phyloP scores from a whole-genome alignment of 2,113 vertebrate species.

The Chaetorhynchus papuensis region DNA sequence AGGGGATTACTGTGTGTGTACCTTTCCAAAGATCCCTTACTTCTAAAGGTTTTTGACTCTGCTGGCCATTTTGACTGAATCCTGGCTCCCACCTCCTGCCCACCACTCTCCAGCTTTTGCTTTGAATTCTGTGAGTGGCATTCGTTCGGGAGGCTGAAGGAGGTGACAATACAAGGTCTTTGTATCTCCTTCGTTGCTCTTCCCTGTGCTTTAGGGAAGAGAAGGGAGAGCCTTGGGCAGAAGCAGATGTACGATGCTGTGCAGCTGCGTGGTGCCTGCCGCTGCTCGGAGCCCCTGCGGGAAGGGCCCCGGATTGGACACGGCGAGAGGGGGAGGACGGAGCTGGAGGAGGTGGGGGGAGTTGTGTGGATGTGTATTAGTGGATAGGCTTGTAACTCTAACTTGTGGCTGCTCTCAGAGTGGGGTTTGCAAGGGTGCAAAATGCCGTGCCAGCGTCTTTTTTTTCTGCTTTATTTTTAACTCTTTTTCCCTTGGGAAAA shows the following conservation, averaged over 20 bases:
- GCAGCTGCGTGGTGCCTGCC: background rate
- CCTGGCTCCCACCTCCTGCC: background rate
- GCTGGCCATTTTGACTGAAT: background rate
- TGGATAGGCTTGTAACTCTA: background rate
- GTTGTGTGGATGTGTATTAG: background rate
- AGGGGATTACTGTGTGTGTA: background rate
- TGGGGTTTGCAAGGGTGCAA: background rate
- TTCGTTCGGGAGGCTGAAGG: background rate
- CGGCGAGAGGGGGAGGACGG: background rate
- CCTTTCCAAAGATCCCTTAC: background rate
- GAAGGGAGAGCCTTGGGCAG: background rate
- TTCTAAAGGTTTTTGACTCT: background rate
- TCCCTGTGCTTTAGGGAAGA: background rate
- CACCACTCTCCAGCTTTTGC: accelerated
- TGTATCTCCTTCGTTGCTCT: accelerated
- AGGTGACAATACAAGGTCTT: background rate
- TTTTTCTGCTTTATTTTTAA: background rate
- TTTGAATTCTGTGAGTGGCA: background rate
- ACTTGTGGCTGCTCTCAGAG: background rate
- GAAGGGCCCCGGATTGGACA: background rate
- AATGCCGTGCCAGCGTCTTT: background rate
- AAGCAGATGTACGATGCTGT: background rate
- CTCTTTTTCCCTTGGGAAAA: background rate
- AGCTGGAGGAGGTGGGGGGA: background rate
- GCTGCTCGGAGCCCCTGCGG: background rate